Base-by-base conservation (phyloP, 2,113 vertebrate genomes). In the Cricetomys ansorgei region DNA sequence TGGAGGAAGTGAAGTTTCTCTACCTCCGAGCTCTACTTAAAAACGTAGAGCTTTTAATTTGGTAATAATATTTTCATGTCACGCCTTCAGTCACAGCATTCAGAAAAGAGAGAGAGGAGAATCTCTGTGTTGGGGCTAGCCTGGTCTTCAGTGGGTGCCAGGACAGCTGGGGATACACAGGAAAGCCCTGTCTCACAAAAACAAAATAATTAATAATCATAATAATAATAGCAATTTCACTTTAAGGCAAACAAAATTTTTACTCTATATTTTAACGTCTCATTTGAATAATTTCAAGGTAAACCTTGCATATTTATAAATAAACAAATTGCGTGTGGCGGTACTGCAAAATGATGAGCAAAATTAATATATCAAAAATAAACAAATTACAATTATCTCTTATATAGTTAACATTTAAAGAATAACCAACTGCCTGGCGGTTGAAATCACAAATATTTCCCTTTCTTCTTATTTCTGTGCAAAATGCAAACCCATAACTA, bases 291-390 rank as follows among this genome's bases (percentile, higher is more conserved):
- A 48, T 80, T 87, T 88, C 37, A 76, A 65, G 21, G n/a, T 69
- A 89, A 27, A 48, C 6, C 53, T 11, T 89, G 16, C 88, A 25
- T n/a, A 69, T 57, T 84, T 89, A 88, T 76, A 88, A 96, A 62
- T n/a, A 15, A 88, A 91, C 2, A 94, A 92, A 86, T 86, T 83
- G 5, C 69, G 1, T 12, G 45, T 73, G 17, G 1, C 45, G n/a
- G 29, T 83, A n/a, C 65, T 27, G 8, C 34, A 95, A 93, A 94
- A 77, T 88, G 25, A 85, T 62, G 9, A 88, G 17, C 67, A 69
- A 94, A 94, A 87, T 67, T 37, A 50, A 95, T 94, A 62, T 65
- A 86, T 85, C 45, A 37, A 65, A 92, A 77, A 64, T 59, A 80
- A 72, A 29, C 8, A 85, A 37, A 80, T 64, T 57, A 81, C 73